A percentile compares a stretch with the other conserved stretches of the same genome.
These are phyloP conservation scores for Ictalurus punctatus DNA, from an alignment of 2,113 vertebrate species.

Conservation along the genomic window DNA sequence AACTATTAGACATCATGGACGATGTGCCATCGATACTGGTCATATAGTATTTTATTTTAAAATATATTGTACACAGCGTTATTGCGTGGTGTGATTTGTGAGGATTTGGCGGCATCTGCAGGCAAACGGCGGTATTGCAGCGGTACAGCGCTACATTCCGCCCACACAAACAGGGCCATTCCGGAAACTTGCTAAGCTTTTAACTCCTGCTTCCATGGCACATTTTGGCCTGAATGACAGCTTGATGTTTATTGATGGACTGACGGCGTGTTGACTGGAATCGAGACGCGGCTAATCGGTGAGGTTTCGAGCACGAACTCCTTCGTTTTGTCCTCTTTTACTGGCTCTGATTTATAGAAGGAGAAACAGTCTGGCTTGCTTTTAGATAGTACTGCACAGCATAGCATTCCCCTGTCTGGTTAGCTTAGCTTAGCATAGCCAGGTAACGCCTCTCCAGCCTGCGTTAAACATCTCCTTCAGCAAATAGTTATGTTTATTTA, in stretches of 20 bases:
- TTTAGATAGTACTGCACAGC: neutral
- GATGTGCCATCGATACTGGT: no score
- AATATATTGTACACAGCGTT: no score
- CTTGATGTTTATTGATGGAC: neutral
- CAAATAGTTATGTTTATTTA: neutral
- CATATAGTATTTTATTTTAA: no score
- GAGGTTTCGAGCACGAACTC: neutral
- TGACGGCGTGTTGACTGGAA: constrained; percentile 7
- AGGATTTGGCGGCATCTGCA: neutral
- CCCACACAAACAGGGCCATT: constrained; percentile 25
- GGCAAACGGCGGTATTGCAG: neutral
- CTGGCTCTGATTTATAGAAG: neutral
- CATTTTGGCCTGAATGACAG: neutral
- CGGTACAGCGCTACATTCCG: neutral
- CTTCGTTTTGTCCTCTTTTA: neutral
- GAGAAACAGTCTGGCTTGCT: constrained; percentile 26
- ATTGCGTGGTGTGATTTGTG: neutral
- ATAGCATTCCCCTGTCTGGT: neutral
- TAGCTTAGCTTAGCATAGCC: neutral
- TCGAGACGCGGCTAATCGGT: constrained; percentile 6
- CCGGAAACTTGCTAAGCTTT: constrained; percentile 27
- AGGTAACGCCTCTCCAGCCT: neutral
- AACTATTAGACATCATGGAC: no score
- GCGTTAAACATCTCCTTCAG: neutral
- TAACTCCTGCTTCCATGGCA: constrained; percentile 25